phyloP scores from a whole-genome alignment of 2,113 vertebrate genomes.

The Mellivora capensis region DNA sequence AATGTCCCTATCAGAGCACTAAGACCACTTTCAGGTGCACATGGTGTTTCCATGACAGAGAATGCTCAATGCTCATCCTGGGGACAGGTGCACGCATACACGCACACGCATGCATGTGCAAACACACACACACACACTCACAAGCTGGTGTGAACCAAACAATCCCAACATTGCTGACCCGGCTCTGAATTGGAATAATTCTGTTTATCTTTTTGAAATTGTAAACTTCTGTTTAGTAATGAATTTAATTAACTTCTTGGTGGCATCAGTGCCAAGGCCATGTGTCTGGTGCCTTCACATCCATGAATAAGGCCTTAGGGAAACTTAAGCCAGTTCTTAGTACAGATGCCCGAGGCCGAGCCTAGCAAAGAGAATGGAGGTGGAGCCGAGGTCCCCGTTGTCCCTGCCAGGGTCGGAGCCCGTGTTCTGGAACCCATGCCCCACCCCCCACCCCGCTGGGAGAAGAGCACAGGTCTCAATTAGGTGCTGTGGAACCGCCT shows the following conservation, averaged over 20 bases:
- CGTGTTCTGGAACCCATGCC: slow-evolving; percentile 34
- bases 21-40: neutral
- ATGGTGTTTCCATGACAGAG: neutral
- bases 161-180: neutral
- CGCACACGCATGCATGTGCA: fast-evolving
- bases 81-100: neutral
- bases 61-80: neutral
- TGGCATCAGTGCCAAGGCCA: neutral
- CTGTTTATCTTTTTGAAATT: neutral
- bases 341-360: neutral
- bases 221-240: neutral
- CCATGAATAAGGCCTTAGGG: neutral
- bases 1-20: neutral
- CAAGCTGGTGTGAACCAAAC: neutral
- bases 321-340: neutral
- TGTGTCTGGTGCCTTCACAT: neutral
- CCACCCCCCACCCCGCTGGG: slow-evolving; percentile 45
- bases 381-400: neutral
- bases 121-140: neutral
- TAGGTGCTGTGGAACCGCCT: slow-evolving; percentile 60
- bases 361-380: neutral
- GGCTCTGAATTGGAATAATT: neutral
- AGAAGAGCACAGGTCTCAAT: slow-evolving; percentile 60
- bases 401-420: neutral
- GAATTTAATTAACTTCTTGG: neutral